Evolutionary conservation across 1,140 invertebrate genomes (phyloP).

Genomic region (Drosophila parvula): DNA sequence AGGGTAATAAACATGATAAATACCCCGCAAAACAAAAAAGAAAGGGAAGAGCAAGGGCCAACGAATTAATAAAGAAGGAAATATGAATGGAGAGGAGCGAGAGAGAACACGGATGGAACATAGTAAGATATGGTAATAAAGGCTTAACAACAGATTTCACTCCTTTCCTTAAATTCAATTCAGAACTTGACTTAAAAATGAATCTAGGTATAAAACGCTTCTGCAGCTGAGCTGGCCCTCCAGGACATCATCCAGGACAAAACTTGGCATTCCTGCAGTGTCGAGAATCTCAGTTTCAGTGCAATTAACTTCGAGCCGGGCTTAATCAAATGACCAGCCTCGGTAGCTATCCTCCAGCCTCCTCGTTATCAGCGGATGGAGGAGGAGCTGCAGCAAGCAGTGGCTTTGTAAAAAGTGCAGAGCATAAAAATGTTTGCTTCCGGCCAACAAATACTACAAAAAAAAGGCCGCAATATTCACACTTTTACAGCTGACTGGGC

Average conservation of each 20-base stretch:
- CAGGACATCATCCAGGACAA: conserved; percentile 3
- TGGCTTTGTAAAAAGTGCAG: conserved; percentile 31
- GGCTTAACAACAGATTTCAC: not conserved
- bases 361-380: not conserved
- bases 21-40: conserved; percentile 8
- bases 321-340: conserved; percentile 53
- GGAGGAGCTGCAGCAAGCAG: not conserved
- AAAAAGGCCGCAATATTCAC: conserved; percentile 65
- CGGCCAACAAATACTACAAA: conserved; percentile 29
- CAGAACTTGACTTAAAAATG: not conserved
- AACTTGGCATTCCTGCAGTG: conserved; percentile 7
- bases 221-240: not conserved
- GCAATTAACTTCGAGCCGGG: conserved; percentile 30
- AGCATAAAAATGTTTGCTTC: conserved; percentile 49
- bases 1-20: conserved; percentile 57
- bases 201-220: not conserved
- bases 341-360: not conserved
- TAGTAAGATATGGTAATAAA: conserved; percentile 1
- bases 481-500: conserved; percentile 45
- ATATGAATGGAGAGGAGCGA: not conserved
- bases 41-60: conserved; percentile 11
- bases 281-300: conserved; percentile 38
- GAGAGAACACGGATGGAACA: not conserved
- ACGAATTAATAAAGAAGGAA: conserved; percentile 27
- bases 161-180: not conserved